A percentile compares a stretch with the other conserved stretches of the same genome.
phyloP scores from a whole-genome alignment of 2,113 vertebrate species.

The Castor canadensis region DNA sequence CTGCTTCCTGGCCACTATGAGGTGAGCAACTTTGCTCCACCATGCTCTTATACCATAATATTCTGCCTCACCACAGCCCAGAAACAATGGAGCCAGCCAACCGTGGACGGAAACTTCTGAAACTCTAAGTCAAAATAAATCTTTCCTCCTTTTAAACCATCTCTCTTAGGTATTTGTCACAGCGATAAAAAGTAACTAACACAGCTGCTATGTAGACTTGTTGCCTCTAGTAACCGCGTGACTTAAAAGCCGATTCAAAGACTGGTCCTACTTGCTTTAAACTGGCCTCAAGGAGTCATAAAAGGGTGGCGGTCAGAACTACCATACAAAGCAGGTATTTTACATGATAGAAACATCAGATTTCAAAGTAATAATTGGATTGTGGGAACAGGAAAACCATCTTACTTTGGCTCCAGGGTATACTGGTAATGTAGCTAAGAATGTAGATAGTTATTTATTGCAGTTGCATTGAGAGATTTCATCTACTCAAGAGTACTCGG shows the following conservation, averaged over 20 bases:
- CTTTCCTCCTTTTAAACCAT: too few relatives aligned
- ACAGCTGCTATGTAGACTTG: background rate
- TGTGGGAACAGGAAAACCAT: background rate
- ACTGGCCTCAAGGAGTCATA: conserved; percentile 92
- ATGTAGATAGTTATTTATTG: background rate
- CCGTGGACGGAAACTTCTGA: too few relatives aligned
- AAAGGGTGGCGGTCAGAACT: conserved; percentile 92
- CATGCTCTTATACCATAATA: too few relatives aligned
- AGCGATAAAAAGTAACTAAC: too few relatives aligned
- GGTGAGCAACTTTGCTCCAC: background rate
- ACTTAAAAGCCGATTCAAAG: background rate
- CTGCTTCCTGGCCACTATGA: background rate
- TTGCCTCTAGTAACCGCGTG: background rate
- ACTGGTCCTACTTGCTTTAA: conserved; percentile 83
- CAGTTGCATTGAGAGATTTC: background rate
- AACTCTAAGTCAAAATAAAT: too few relatives aligned
- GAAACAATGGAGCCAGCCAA: too few relatives aligned
- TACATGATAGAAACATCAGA: conserved; percentile 77
- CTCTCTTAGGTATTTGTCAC: too few relatives aligned
- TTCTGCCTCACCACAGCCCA: too few relatives aligned
- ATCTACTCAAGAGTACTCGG: background rate
- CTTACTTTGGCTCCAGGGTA: background rate
- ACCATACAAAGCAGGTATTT: conserved; percentile 82
- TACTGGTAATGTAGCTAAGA: background rate
- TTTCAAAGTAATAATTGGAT: background rate